These are phyloP conservation scores for Syndactyla subalaris DNA, from an alignment of 2,797 vertebrate genomes.

Conservation along the genomic window DNA sequence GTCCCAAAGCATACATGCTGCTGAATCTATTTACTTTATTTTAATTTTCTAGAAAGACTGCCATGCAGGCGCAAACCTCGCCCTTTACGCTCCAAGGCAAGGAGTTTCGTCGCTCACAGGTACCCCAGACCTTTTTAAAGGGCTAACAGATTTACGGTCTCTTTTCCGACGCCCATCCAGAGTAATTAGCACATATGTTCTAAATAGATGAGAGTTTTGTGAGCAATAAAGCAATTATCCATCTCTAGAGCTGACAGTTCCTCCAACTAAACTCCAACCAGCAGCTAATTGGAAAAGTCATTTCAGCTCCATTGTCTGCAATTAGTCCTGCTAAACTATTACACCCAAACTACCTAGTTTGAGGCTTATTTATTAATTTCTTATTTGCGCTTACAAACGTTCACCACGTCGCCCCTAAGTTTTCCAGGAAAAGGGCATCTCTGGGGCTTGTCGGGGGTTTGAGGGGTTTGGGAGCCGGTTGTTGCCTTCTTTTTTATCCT, in stretches of 20 bases:
- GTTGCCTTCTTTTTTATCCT: neutral
- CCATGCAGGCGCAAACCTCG: neutral
- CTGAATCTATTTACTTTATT: neutral
- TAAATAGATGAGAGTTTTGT: slow-evolving; percentile 95
- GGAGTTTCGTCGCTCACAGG: slow-evolving; percentile 49
- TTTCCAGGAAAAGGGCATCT: neutral
- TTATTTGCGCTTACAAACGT: slow-evolving; percentile 63
- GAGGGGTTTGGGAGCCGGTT: accelerated
- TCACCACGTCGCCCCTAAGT: slow-evolving; percentile 11
- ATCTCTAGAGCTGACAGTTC: slow-evolving; percentile 88
- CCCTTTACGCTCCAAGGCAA: neutral
- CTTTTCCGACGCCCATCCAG: slow-evolving; percentile 87
- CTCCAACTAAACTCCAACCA: slow-evolving; percentile 89
- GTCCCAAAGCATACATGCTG: neutral
- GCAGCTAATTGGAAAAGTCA: slow-evolving; percentile 91
- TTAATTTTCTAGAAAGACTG: neutral
- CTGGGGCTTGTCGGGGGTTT: neutral
- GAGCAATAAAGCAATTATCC: slow-evolving; percentile 97
- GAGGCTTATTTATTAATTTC: slow-evolving; percentile 79
- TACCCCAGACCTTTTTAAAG: slow-evolving; percentile 79
- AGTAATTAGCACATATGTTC: slow-evolving; percentile 95
- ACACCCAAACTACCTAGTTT: slow-evolving; percentile 80
- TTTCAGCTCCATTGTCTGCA: slow-evolving; percentile 87
- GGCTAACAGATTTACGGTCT: slow-evolving; percentile 93
- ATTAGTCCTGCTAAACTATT: slow-evolving; percentile 85